Evolutionary conservation across 2,113 vertebrate genomes (phyloP).

Genomic region (Accipiter cooperii): DNA sequence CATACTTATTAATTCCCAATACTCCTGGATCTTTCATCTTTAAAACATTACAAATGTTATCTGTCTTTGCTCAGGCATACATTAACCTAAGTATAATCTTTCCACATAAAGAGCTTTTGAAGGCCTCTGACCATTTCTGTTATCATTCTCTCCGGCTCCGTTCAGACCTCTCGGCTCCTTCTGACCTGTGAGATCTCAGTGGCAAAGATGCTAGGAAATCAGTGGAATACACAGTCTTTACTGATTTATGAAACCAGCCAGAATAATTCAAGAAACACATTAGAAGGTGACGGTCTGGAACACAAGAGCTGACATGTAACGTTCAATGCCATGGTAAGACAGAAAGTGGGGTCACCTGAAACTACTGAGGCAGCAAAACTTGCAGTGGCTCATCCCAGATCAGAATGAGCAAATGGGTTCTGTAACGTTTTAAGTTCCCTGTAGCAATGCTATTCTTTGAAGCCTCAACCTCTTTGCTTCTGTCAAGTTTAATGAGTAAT

Average conservation of each 20-base stretch:
- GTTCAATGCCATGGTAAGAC: not conserved
- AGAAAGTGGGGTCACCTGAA: not conserved
- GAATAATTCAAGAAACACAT: not conserved
- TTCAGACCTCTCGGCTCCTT: not conserved
- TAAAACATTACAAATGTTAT: not conserved
- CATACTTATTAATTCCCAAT: not conserved
- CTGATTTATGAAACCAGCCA: not conserved
- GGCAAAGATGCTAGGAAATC: not conserved
- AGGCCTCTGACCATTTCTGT: not conserved
- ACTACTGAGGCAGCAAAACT: not conserved
- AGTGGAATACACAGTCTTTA: not conserved
- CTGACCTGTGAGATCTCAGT: not conserved
- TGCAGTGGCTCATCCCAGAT: not conserved
- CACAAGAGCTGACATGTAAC: fast-evolving
- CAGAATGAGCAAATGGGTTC: not conserved
- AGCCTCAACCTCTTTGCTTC: not conserved
- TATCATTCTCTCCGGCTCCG: not conserved
- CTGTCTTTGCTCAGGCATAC: not conserved
- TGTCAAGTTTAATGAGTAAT: not conserved
- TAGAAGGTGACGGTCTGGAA: not conserved
- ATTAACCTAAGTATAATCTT: not conserved
- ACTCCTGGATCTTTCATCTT: not conserved
- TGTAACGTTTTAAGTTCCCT: not conserved
- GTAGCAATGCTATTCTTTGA: not conserved
- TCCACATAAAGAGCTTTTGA: not conserved